Evolutionary conservation across 1,140 invertebrate genomes (phyloP).

Genomic region (Zeugodacus cucurbitae): DNA sequence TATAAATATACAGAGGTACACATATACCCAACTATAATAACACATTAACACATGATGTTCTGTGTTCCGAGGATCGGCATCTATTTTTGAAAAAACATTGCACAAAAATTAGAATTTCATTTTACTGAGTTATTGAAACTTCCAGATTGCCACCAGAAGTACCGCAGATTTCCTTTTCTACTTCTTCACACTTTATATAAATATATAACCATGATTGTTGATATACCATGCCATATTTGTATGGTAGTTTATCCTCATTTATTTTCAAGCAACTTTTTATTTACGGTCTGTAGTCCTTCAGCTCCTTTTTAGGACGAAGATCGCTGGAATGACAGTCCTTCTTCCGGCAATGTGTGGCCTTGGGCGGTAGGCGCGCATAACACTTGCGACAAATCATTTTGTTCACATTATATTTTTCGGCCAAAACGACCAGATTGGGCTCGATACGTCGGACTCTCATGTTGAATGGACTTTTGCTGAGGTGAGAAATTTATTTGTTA

Average conservation of each 20-base stretch:
- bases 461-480: neutral
- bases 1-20: too few species aligned
- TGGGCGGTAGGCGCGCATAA: neutral
- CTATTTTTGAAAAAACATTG: too few species aligned
- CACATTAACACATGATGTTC: too few species aligned
- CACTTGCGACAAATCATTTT: neutral
- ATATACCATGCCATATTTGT: neutral
- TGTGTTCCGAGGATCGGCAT: too few species aligned
- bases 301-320: neutral
- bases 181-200: neutral
- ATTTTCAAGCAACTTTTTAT: neutral
- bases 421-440: neutral
- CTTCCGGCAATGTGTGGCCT: slow-evolving; percentile 13
- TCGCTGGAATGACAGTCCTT: slow-evolving; percentile 21
- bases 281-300: neutral
- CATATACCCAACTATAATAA: too few species aligned
- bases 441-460: slow-evolving; percentile 1
- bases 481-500: neutral
- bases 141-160: too few species aligned
- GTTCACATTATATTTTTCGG: slow-evolving; percentile 32
- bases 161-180: too few species aligned
- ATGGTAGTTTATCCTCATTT: neutral
- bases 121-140: too few species aligned
- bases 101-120: too few species aligned
- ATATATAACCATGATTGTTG: too few species aligned